Evolutionary conservation across 2,888 invertebrate species (phyloP), one percentile per base, ranked within the genome.

Genomic region (Merodon equestris): DNA sequence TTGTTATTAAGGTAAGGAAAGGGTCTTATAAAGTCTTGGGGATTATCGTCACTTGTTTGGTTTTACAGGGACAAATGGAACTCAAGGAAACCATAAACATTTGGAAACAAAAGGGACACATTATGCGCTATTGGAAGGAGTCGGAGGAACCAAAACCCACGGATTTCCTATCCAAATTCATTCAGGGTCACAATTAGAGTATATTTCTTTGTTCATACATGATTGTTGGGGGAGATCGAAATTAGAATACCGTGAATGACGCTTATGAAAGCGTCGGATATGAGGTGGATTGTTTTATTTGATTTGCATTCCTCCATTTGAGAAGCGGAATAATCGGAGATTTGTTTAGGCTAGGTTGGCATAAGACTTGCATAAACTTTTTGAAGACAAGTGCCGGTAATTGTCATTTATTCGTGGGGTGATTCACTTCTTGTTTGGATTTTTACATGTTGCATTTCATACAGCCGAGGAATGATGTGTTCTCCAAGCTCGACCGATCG

Each of bases 101-200:
- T 66, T 98, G 97, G 97, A 97, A 97, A 88, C 96, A 97, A 85
- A 94, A 94, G 83, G 93, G 94, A 10, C 95, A 96, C 85, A 88
- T 98, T 18, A 97, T 98, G 97, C 87, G 90, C 67, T 96, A 93
- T 86, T 98, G 96, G 90, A 94, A 94, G 86, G 96, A 96, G 56
- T 94, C 95, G 0, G 91, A 92, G 60, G 94, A 96, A 82, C 93
- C 94, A 1, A 96, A 95, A 87, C 97, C 97, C 17, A 93, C 93
- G 84, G 97, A 97, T 90, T 98, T 98, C 88, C 90, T 98, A 19
- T 94, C 95, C 0, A 97, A 97, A 90, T 98, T 98, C 90, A 84
- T 87, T 51, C 86, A 87, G 83, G 87, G 87, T 51, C 53, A 74
- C 1, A 67, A 77, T 36, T 67, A 45, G 17, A 10, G 27, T 34